phyloP scores from a whole-genome alignment of 2,797 vertebrate genomes.

The Thalassophryne amazonica region DNA sequence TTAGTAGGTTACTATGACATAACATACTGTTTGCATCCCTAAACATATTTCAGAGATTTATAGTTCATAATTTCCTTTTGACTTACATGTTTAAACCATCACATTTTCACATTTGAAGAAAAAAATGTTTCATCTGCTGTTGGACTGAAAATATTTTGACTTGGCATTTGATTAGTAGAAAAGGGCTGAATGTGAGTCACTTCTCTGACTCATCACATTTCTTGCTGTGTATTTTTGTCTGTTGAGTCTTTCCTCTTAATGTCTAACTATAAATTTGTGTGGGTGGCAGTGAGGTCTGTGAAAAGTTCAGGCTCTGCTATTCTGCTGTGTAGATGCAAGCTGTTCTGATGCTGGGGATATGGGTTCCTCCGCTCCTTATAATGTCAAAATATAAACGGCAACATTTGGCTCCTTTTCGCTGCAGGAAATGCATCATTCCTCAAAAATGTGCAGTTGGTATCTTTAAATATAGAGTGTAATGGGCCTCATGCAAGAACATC shows the following conservation, averaged over 20 bases:
- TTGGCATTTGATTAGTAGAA: background rate
- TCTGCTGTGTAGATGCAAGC: no score
- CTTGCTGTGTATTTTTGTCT: background rate
- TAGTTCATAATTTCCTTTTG: slow-evolving; percentile 6
- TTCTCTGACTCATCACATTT: slow-evolving; percentile 23
- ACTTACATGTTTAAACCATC: slow-evolving; percentile 21
- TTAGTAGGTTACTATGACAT: slow-evolving; percentile 72
- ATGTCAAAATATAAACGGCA: no score
- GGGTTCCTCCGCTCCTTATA: no score
- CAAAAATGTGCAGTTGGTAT: no score
- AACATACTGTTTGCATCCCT: slow-evolving; percentile 44
- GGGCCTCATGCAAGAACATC: no score
- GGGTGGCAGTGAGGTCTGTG: slow-evolving; percentile 36
- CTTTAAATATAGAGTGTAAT: no score
- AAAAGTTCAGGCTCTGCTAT: slow-evolving; percentile 47
- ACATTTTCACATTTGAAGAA: no score
- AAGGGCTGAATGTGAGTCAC: background rate
- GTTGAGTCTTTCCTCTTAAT: slow-evolving; percentile 3
- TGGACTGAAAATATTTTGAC: background rate
- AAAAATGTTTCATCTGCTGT: no score
- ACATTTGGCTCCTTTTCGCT: no score
- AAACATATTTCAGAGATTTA: background rate
- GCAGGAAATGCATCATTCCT: no score
- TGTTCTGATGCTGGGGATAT: no score
- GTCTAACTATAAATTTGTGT: slow-evolving; percentile 38